Percentiles rank a stretch among this genome's conserved stretches.
phyloP scores from a whole-genome alignment of 2,888 invertebrate species.

The Perizoma affinitatum region DNA sequence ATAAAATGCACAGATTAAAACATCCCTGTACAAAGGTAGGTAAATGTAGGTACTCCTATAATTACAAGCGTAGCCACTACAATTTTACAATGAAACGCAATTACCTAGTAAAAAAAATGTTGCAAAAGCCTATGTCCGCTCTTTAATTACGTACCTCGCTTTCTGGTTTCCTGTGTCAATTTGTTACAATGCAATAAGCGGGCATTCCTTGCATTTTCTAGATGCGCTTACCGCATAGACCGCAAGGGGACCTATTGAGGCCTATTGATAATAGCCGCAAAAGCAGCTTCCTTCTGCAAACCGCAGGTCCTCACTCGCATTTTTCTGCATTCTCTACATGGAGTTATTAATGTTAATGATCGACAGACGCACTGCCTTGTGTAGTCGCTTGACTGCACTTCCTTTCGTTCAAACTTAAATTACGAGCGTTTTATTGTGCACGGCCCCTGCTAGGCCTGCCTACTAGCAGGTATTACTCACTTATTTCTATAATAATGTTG shows the following conservation, averaged over 20 bases:
- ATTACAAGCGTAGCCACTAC: neutral
- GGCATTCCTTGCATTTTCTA: slow-evolving; percentile 63
- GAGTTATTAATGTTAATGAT: slow-evolving; percentile 79
- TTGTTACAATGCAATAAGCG: slow-evolving; percentile 36
- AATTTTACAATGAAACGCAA: slow-evolving; percentile 1
- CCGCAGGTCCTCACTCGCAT: slow-evolving; percentile 67
- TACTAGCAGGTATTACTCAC: too few relatives aligned
- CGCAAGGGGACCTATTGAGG: slow-evolving; percentile 66
- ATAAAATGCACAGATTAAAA: too few relatives aligned
- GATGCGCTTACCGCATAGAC: slow-evolving; percentile 64
- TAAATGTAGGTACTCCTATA: neutral
- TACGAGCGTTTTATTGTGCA: slow-evolving; percentile 38
- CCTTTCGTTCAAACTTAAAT: slow-evolving; percentile 46
- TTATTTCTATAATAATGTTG: too few relatives aligned
- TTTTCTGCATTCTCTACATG: slow-evolving; percentile 61
- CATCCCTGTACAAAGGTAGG: too few relatives aligned
- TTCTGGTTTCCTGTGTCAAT: slow-evolving; percentile 31
- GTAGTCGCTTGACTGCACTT: slow-evolving; percentile 63
- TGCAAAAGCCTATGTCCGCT: slow-evolving; percentile 21
- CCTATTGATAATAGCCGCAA: slow-evolving; percentile 24
- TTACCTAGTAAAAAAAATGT: slow-evolving; percentile 7
- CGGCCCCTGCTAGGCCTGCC: too few relatives aligned
- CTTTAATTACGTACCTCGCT: slow-evolving; percentile 22
- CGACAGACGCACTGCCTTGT: slow-evolving; percentile 52
- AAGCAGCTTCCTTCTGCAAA: slow-evolving; percentile 61